Percentiles rank a stretch among this genome's conserved stretches.
These are phyloP conservation scores for Digitonthophagus gazella DNA, from an alignment of 2,888 invertebrate species.

Conservation along the genomic window DNA sequence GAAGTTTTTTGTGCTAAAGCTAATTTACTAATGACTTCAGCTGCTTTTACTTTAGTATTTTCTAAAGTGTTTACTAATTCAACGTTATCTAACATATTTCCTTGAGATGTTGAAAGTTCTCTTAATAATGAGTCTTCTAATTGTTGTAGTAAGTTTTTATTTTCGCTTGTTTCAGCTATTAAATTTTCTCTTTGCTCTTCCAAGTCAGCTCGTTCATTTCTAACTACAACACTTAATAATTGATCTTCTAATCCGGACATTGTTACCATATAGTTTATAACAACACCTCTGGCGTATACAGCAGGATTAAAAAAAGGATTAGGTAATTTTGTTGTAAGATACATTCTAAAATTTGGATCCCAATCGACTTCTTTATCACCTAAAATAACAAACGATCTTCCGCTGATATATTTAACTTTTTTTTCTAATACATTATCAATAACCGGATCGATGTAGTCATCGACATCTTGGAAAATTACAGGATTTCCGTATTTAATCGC, in stretches of 20 bases:
- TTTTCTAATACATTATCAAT: constrained; percentile 85
- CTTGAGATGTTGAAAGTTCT: constrained; percentile 82
- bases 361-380: constrained; percentile 90
- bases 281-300: constrained; percentile 81
- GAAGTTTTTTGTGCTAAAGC: constrained; percentile 73
- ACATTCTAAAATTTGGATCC: constrained; percentile 83
- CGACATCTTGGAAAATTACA: constrained; percentile 86
- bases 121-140: constrained; percentile 82
- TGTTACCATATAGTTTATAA: constrained; percentile 91
- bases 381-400: constrained; percentile 78
- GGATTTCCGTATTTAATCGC: constrained; percentile 87
- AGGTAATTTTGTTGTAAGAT: constrained; percentile 84
- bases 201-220: constrained; percentile 81
- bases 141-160: constrained; percentile 78
- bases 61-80: constrained; percentile 84
- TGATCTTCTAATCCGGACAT: constrained; percentile 86
- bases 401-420: constrained; percentile 73
- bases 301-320: constrained; percentile 87
- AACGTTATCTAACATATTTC: constrained; percentile 90
- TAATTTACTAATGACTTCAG: constrained; percentile 79
- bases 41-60: constrained; percentile 84
- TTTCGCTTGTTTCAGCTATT: constrained; percentile 81
- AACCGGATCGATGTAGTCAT: constrained; percentile 89
- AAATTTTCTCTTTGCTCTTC: constrained; percentile 83
- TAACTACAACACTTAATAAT: constrained; percentile 83